Percentiles rank a stretch among this genome's conserved stretches.
Conservation (phyloP, 2,888 invertebrate species). For the Conus canariensis region DNA sequence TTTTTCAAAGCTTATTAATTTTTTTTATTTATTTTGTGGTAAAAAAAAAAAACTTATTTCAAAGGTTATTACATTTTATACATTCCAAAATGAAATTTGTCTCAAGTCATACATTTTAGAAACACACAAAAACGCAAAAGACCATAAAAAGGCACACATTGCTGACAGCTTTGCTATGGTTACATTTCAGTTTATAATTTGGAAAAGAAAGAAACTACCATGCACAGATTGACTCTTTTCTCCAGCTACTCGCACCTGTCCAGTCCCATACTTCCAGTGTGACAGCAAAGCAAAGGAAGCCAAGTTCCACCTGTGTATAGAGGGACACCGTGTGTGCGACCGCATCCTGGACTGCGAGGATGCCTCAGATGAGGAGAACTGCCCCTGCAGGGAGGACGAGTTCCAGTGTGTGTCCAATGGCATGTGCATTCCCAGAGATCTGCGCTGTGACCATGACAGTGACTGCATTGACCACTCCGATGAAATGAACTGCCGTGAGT, state of each 20-base stretch:
- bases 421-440: conserved; percentile 75
- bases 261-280: conserved; percentile 85
- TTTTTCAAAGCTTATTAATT: no score
- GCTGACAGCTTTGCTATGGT: no score
- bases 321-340: conserved; percentile 86
- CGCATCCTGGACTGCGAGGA: conserved; percentile 66
- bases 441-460: conserved; percentile 82
- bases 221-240: neutral
- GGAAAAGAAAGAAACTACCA: no score
- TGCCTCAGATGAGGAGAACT: conserved; percentile 64
- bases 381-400: conserved; percentile 67
- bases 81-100: no score
- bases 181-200: no score
- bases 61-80: no score
- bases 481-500: conserved; percentile 80
- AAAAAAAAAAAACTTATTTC: no score
- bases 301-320: conserved; percentile 82
- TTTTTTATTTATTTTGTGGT: no score
- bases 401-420: conserved; percentile 75
- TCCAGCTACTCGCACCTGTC: conserved; percentile 71
- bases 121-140: no score
- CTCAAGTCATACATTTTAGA: no score
- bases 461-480: conserved; percentile 84
- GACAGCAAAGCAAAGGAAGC: conserved; percentile 79
- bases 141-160: no score